A percentile compares a stretch with the other conserved stretches of the same genome.
phyloP scores from a whole-genome alignment of 35 echinoderm and acorn worm genomes.

The Lytechinus variegatus region DNA sequence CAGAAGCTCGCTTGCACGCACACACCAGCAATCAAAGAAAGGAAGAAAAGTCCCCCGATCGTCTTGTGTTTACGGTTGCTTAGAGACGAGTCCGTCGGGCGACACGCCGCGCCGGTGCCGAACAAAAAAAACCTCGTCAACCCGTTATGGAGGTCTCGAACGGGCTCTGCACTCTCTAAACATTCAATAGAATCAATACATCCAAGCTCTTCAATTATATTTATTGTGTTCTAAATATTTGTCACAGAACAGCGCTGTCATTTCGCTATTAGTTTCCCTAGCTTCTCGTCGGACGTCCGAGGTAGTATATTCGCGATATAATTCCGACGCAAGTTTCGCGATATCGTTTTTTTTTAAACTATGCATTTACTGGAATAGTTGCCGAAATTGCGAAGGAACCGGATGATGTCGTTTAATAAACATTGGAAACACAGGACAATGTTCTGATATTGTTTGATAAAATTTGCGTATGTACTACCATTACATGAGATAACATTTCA shows the following conservation, averaged over 20 bases:
- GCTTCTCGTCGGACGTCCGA: not conserved
- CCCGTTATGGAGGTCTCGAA: not conserved
- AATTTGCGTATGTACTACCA: not conserved
- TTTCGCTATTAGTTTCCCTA: not conserved
- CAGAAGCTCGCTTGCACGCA: not conserved
- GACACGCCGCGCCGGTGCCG: not conserved
- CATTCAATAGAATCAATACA: not conserved
- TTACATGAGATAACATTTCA: not conserved
- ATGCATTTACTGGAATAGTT: not conserved
- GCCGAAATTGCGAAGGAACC: not conserved
- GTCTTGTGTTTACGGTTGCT: not conserved
- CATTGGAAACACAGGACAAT: not conserved
- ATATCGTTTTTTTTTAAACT: not conserved
- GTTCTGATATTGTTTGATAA: not conserved
- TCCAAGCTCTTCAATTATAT: not conserved
- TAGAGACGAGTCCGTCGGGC: not conserved
- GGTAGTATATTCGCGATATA: not conserved
- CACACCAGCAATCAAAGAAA: not conserved
- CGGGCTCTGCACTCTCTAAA: not conserved
- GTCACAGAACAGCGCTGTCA: not conserved
- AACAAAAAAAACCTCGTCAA: not conserved
- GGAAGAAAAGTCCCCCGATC: not conserved
- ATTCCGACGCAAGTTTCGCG: not conserved
- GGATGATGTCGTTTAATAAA: not conserved
- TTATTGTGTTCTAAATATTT: conserved; percentile 2